Base-by-base conservation (phyloP, 2,888 invertebrate genomes). In the Heliconius charithonia region DNA sequence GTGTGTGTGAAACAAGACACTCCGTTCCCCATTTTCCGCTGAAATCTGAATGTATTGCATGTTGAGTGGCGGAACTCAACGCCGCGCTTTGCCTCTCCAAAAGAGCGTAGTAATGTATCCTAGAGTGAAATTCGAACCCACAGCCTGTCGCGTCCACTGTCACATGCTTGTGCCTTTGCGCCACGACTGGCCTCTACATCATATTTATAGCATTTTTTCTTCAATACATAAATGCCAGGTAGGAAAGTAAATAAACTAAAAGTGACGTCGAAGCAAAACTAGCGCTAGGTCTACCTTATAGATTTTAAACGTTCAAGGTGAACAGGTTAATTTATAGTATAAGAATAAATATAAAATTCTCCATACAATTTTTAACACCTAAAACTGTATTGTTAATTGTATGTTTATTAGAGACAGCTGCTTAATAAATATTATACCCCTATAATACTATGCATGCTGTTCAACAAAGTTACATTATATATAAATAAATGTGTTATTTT, bases 271-370 rank as follows among this genome's bases (percentile, higher is more conserved):
- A 37, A 25, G 1, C 3, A 77, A 66, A 59, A 59, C 59, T 37
- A 59, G 16, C 4, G 32, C 65, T 66, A 69, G 10, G n/a, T 27
- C 45, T 74, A n/a, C 88, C 89, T 51, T 88, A 88, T 89, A 88
- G 90, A 89, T 89, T 90, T 91, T 89, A 88, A 88, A 84, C 88
- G 89, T 87, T 91, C 91, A 93, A 93, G 92, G 93, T 85, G 87
- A 92, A 89, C 92, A 79, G 86, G 92, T 90, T 90, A 89, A 86
- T 87, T 41, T 16, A 45, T 82, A 87, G 56, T 67, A 67, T 32
- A 56, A 22, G 27, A 9, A 13, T 32, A 25, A 27, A 27, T 56
- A 56, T 19, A 56, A 37, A 37, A 59, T n/a, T 72, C 32, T 59
- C 4, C 32, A 32, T 72, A 16, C 13, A 3, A 9, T 59, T 69